Base-by-base conservation (phyloP, 2,113 vertebrate species). In the Neomonachus schauinslandi region DNA sequence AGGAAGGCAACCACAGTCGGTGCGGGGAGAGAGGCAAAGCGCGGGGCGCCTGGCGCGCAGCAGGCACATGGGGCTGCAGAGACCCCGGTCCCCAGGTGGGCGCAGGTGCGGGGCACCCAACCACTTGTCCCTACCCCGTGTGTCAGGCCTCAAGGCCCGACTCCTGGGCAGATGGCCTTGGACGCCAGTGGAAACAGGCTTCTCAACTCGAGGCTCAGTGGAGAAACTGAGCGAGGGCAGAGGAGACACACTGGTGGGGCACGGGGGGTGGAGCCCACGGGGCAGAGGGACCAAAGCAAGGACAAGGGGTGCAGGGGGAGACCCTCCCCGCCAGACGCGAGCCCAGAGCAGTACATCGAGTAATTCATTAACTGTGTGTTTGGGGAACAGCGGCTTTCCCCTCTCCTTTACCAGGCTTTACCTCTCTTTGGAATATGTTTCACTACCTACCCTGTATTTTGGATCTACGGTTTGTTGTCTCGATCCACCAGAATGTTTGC, bases 191-290 rank as follows among this genome's bases (percentile, higher is more conserved):
- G 31, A 31, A 65, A 71, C 16, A 36, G 46, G 13, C 18, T 89
- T 59, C 1, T 4, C 53, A 0, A 42, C 84, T 7, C 11, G 0
- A 21, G 33, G 61, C 0, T 1, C 16, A 1, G 0, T 28, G 6
- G 42, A 46, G 39, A 76, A 76, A 42, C 39, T 28, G 72, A 11
- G 33, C 4, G 0, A 12, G 10, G 0, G 0, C 10, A 10, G 21
- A 74, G 65, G 28, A 21, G 51, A 33, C 28, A 42, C 14, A 18
- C 22, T 7, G 39, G 72, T 4, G 22, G 65, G n/a, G 9, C 13
- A n/a, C 1, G 3, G 49, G 16, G 31, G n/a, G 24, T 36, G 22
- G 61, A 12, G 22, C 31, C 15, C 0, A 0, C 67, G 4, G 42
- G n/a, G 5, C 1, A 0, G 31, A 49, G 8, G 42, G 42, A 51